Base-by-base conservation (phyloP, 1,140 invertebrate species). In the Vanessa atalanta region DNA sequence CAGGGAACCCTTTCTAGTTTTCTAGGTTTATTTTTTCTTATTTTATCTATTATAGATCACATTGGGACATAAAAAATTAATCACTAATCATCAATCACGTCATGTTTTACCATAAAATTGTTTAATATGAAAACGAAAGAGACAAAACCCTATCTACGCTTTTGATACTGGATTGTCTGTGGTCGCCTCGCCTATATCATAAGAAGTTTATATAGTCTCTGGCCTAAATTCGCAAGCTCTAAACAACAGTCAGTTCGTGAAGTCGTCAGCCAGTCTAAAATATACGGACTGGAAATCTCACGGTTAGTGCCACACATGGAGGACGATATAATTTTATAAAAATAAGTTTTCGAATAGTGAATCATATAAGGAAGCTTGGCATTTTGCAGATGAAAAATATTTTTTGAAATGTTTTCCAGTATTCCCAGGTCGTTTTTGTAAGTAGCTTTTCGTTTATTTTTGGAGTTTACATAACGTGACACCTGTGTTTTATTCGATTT, bases 381-480 rank as follows among this genome's bases (percentile, higher is more conserved):
- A 72, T 78, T 79, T 78, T 73, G 83, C 88, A 87, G 78, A 88
- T 88, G 86, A 88, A 83, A 89, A 81, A 84, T 83, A 86, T 82
- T 84, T 84, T 86, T 84, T 87, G 72, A 88, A 87, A 93, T 93
- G 91, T 93, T 93, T 89, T 90, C 89, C 70, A 85, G 79, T 66
- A 80, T 91, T 67, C 88, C 91, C 69, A 88, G 88, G 76, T 88
- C 89, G 31, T 82, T 93, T 79, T 80, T 90, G 91, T 93, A 77
- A 93, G 91, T 91, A 88, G 68, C 78, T 86, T 77, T 75, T 85
- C 79, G 80, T 88, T 91, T 91, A 90, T 91, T 90, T 91, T 91
- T 75, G 82, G 83, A 89, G 87, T 93, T 93, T 93, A 93, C 88
- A 91, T 93, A 93, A 93, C 89, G 79, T 88, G 88, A 90, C 86